phyloP scores from a whole-genome alignment of 30 jellyfish, hydroid and myxozoan genomes.

The Hydractinia echinata region DNA sequence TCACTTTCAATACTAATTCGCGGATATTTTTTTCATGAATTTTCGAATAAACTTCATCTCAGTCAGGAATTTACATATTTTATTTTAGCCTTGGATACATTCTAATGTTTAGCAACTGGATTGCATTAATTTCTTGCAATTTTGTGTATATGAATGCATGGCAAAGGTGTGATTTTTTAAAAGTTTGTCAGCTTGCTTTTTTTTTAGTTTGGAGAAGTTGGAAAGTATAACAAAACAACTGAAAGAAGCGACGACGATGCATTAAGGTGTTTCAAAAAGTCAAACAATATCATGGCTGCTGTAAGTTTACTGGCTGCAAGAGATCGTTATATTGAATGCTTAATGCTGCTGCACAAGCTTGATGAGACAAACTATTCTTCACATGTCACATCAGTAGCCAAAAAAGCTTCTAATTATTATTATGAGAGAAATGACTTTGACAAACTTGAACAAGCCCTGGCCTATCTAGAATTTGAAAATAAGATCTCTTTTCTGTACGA shows the following conservation, averaged over 20 bases:
- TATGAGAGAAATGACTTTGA: background rate
- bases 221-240: background rate
- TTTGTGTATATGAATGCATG: too few relatives aligned
- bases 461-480: background rate
- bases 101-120: too few relatives aligned
- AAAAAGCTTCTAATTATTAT: background rate
- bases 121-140: too few relatives aligned
- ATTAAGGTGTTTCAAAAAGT: background rate
- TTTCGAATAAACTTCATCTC: too few relatives aligned
- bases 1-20: too few relatives aligned
- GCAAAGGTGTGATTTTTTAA: too few relatives aligned
- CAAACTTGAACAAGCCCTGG: background rate
- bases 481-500: background rate
- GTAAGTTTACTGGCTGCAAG: background rate
- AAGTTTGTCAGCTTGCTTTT: background rate
- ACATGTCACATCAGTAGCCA: background rate
- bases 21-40: too few relatives aligned
- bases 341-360: background rate
- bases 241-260: slow-evolving; percentile 16
- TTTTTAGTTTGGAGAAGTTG: slow-evolving; percentile 12
- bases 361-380: background rate
- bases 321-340: background rate
- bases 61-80: too few relatives aligned
- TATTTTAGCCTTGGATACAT: too few relatives aligned
- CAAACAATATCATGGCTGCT: background rate